Percentiles rank a stretch among this genome's conserved stretches.
Evolutionary conservation across 2,888 invertebrate genomes (phyloP).

Genomic region (Lysandra coridon): DNA sequence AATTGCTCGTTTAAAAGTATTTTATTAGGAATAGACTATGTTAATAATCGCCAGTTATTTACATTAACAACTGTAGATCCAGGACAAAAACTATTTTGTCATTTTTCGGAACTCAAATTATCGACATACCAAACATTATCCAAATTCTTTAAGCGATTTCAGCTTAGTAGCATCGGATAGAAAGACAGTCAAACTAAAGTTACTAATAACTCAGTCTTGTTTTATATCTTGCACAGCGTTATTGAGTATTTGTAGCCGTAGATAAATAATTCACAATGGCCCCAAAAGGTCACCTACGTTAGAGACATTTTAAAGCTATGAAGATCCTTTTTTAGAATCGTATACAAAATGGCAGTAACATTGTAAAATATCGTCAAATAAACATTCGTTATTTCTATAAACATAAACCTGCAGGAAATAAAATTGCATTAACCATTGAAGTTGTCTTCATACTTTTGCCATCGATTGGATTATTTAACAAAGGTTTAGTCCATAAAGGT

Average conservation of each 20-base stretch:
- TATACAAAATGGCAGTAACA: background rate
- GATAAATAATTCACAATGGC: background rate
- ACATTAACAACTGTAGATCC: too few relatives aligned
- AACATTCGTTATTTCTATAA: constrained; percentile 36
- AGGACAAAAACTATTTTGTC: too few relatives aligned
- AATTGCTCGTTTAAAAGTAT: too few relatives aligned
- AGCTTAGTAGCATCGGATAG: too few relatives aligned
- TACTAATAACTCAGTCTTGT: background rate
- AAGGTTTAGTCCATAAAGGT: background rate
- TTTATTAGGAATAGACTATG: too few relatives aligned
- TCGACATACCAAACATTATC: too few relatives aligned
- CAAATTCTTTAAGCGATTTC: too few relatives aligned
- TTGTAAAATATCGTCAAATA: constrained; percentile 38
- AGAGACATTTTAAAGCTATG: background rate
- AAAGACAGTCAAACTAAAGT: background rate
- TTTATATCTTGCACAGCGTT: background rate
- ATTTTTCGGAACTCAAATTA: too few relatives aligned
- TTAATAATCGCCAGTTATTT: too few relatives aligned
- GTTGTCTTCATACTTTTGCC: background rate
- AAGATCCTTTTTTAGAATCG: background rate
- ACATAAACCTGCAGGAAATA: constrained; percentile 44
- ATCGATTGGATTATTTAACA: background rate
- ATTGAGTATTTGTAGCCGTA: background rate
- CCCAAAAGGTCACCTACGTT: background rate
- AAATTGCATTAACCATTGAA: constrained; percentile 45